These are phyloP conservation scores for Sebastes hubbsi DNA, from an alignment of 2,797 vertebrate species.

Conservation along the genomic window DNA sequence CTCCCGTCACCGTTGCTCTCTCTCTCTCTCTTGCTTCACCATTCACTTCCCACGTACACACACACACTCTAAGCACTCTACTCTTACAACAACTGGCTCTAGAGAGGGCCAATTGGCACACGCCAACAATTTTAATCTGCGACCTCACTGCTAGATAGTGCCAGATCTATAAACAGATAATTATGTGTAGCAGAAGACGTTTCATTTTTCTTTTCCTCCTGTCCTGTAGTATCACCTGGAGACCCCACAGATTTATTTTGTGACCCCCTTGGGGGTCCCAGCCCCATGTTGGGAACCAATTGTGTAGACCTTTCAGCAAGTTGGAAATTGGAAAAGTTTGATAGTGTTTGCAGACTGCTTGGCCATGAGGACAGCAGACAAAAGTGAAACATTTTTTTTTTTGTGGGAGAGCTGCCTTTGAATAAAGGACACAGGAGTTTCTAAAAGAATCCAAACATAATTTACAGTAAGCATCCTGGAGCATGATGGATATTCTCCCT, in stretches of 20 bases:
- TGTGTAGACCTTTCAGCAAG: neutral
- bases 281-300: neutral
- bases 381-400: neutral
- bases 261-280: neutral
- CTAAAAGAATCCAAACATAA: neutral
- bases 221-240: neutral
- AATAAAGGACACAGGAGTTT: neutral
- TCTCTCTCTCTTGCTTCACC: too few relatives aligned
- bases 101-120: too few relatives aligned
- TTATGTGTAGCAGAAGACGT: neutral
- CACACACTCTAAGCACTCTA: too few relatives aligned
- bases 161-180: neutral
- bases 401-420: neutral
- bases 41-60: too few relatives aligned
- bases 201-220: neutral
- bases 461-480: neutral
- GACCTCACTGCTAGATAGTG: fast-evolving
- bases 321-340: neutral
- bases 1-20: too few relatives aligned
- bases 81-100: too few relatives aligned
- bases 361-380: neutral
- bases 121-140: fast-evolving
- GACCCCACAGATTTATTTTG: neutral
- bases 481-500: neutral
- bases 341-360: neutral